These are phyloP conservation scores for Scaptodrosophila latifasciaeformis DNA, from an alignment of 2,888 invertebrate species.

Conservation along the genomic window DNA sequence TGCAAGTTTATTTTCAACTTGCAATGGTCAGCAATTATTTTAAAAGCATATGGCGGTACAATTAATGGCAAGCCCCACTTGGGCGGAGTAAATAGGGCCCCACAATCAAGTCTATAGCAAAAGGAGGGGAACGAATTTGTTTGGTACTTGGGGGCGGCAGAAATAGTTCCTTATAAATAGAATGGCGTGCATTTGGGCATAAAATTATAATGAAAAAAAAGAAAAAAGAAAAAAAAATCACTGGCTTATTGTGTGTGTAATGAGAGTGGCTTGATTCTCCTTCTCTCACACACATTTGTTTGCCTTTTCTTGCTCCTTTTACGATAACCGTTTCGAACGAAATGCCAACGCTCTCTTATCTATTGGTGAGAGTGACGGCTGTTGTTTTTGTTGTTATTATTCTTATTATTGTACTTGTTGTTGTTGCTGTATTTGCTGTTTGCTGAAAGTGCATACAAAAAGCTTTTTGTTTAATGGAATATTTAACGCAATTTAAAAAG, in stretches of 20 bases:
- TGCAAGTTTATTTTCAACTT: no score
- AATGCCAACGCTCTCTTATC: constrained; percentile 18
- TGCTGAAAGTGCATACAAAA: constrained; percentile 18
- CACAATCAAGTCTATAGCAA: no score
- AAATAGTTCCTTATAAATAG: constrained; percentile 18
- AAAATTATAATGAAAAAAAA: constrained; percentile 48
- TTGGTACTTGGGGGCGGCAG: no score
- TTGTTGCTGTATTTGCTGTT: constrained; percentile 39
- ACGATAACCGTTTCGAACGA: no score
- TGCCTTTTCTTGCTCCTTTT: no score
- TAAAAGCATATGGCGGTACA: constrained; percentile 45
- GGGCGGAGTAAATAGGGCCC: no score
- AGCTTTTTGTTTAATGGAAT: constrained; percentile 69
- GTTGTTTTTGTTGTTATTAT: constrained; percentile 36
- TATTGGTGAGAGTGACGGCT: constrained; percentile 3
- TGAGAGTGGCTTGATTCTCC: constrained; percentile 2
- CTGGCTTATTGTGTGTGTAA: constrained; percentile 33
- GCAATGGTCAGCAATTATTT: constrained; percentile 42
- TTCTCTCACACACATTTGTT: not conserved
- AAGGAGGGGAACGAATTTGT: no score
- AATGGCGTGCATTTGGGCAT: constrained; percentile 52
- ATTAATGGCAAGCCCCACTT: constrained; percentile 39
- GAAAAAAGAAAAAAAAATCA: constrained; percentile 35
- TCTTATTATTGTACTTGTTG: constrained; percentile 26
- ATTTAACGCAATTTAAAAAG: constrained; percentile 68